Evolutionary conservation across 2,113 vertebrate genomes (phyloP).

Genomic region (Apodemus speciosus): DNA sequence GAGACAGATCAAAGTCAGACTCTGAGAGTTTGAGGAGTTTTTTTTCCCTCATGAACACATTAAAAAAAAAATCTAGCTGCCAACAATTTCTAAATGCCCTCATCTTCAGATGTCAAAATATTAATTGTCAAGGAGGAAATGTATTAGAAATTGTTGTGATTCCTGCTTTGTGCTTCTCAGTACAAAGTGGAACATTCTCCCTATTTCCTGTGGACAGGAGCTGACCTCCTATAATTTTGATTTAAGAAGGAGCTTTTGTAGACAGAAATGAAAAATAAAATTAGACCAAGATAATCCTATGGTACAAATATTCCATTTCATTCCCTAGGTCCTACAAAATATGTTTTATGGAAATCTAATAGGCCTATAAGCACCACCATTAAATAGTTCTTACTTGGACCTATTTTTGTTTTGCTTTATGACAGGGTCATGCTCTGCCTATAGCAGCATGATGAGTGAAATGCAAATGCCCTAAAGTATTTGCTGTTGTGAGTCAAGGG

Average conservation of each 20-base stretch:
- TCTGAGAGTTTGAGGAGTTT: slow-evolving; percentile 13
- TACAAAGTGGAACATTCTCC: slow-evolving; percentile 22
- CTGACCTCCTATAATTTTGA: slow-evolving; percentile 14
- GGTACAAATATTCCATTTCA: slow-evolving; percentile 45
- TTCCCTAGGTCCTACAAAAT: slow-evolving; percentile 49
- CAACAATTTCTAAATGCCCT: slow-evolving; percentile 32
- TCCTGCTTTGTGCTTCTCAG: slow-evolving; percentile 7
- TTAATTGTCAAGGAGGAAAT: slow-evolving; percentile 39
- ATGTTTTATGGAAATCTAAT: slow-evolving; percentile 58
- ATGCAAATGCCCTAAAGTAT: slow-evolving; percentile 63
- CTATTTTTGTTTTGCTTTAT: slow-evolving; percentile 32
- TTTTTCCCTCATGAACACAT: neutral
- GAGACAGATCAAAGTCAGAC: slow-evolving; percentile 60
- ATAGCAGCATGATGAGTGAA: slow-evolving; percentile 67
- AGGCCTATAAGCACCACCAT: neutral
- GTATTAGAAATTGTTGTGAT: slow-evolving; percentile 34
- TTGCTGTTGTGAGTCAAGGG: slow-evolving; percentile 60
- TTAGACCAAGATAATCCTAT: slow-evolving; percentile 5
- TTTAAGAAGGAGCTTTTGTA: slow-evolving; percentile 44
- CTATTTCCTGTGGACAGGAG: slow-evolving; percentile 26
- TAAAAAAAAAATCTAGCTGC: slow-evolving; percentile 44
- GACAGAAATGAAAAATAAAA: slow-evolving; percentile 64
- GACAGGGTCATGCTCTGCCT: slow-evolving; percentile 44
- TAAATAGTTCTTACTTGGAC: slow-evolving; percentile 57
- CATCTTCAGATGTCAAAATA: slow-evolving; percentile 57